Evolutionary conservation across 2,113 vertebrate genomes (phyloP).

Genomic region (Plectropomus leopardus): DNA sequence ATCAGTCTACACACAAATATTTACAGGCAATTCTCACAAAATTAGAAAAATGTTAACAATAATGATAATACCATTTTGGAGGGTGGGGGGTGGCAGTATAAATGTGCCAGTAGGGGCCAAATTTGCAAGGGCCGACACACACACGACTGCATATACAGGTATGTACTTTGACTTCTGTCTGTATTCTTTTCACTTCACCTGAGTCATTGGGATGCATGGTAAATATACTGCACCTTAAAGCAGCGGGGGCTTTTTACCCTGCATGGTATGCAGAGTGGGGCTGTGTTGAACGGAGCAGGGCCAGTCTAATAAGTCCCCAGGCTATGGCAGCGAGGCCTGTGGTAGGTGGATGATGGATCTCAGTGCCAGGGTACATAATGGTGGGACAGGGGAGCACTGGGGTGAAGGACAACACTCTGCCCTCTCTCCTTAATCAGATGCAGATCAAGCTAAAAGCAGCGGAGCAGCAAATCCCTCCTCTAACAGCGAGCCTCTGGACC

Average conservation of each 20-base stretch:
- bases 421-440: conserved; percentile 92
- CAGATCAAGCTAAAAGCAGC: conserved; percentile 97
- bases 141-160: not conserved
- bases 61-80: too few relatives aligned
- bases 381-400: conserved; percentile 89
- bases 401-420: conserved; percentile 97
- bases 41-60: too few relatives aligned
- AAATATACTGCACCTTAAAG: conserved; percentile 51
- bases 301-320: conserved; percentile 82
- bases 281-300: conserved; percentile 63
- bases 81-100: too few relatives aligned
- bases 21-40: too few relatives aligned
- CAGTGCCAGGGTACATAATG: conserved; percentile 83
- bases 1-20: too few relatives aligned
- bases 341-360: conserved; percentile 86
- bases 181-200: conserved; percentile 11
- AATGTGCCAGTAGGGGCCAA: too few relatives aligned
- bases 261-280: conserved; percentile 70
- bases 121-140: too few relatives aligned
- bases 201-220: conserved; percentile 53
- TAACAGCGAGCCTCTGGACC: conserved; percentile 81
- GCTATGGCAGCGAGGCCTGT: conserved; percentile 74
- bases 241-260: conserved; percentile 45
- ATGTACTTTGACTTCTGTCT: not conserved
- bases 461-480: conserved; percentile 97